These are phyloP conservation scores for Parapristionchus giblindavisi DNA, from an alignment of 2,888 invertebrate genomes.

Conservation along the genomic window DNA sequence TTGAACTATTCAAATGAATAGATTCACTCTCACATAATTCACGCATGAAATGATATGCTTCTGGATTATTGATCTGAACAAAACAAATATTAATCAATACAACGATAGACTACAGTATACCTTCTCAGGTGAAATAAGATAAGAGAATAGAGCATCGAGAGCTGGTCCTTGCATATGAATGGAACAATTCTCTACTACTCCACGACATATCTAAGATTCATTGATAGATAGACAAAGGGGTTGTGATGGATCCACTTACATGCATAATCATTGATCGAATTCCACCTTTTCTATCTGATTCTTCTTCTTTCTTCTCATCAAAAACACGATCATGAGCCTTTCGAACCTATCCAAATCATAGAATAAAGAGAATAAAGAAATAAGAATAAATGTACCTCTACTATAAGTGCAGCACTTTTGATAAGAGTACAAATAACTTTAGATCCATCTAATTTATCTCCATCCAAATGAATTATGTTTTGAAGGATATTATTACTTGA, in stretches of 20 bases:
- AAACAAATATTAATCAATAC: neutral
- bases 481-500: slow-evolving; percentile 1
- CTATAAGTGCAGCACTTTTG: slow-evolving; percentile 18
- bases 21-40: neutral
- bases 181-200: slow-evolving; percentile 4
- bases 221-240: neutral
- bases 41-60: slow-evolving; percentile 14
- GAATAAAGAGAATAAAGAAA: neutral
- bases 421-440: slow-evolving; percentile 10
- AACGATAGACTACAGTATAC: slow-evolving; percentile 28
- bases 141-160: slow-evolving; percentile 50
- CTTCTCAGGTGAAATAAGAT: slow-evolving; percentile 48
- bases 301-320: slow-evolving; percentile 14
- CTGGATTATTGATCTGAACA: slow-evolving; percentile 11
- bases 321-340: slow-evolving; percentile 1
- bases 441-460: neutral
- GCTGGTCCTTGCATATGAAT: slow-evolving; percentile 42
- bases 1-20: neutral
- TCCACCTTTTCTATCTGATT: slow-evolving; percentile 12
- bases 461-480: neutral
- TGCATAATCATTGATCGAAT: slow-evolving; percentile 2
- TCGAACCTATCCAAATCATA: neutral
- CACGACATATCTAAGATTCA: slow-evolving; percentile 2
- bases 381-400: slow-evolving; percentile 1
- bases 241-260: neutral